Percentiles rank a stretch among this genome's conserved stretches.
These are phyloP conservation scores for Gambusia holbrooki DNA, from an alignment of 2,113 vertebrate species.

Conservation along the genomic window DNA sequence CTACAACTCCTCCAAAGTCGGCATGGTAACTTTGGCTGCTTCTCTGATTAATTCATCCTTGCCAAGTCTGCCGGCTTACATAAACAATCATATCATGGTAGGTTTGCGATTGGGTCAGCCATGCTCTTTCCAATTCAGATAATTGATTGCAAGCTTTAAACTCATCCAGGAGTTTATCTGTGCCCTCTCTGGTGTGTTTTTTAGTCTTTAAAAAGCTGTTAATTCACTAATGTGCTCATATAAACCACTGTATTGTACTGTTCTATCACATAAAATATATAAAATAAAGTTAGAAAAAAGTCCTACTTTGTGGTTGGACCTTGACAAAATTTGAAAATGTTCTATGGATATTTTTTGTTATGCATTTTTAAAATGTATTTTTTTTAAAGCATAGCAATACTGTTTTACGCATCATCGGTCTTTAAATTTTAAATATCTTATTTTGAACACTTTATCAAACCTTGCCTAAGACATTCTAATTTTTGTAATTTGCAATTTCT, in stretches of 20 bases:
- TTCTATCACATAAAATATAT: neutral
- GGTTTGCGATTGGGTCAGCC: too few species aligned
- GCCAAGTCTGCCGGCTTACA: too few species aligned
- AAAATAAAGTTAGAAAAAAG: neutral
- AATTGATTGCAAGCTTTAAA: neutral
- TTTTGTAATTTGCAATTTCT: neutral
- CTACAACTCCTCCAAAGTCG: neutral
- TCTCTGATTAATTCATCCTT: neutral
- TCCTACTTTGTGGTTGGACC: neutral
- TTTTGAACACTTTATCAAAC: neutral
- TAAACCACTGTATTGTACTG: neutral
- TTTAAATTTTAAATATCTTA: neutral
- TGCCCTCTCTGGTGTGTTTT: neutral
- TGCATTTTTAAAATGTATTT: too few species aligned
- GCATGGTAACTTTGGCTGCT: neutral
- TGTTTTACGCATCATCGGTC: conserved; percentile 20
- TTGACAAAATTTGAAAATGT: neutral
- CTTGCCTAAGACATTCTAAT: neutral
- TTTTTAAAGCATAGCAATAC: neutral
- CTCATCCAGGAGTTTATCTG: neutral
- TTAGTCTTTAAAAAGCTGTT: neutral
- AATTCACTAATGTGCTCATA: neutral
- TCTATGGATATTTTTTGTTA: neutral
- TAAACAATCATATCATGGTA: too few species aligned
- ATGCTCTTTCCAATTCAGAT: neutral